Conservation (phyloP, 2,797 vertebrate genomes). For the Lithobates pipiens region DNA sequence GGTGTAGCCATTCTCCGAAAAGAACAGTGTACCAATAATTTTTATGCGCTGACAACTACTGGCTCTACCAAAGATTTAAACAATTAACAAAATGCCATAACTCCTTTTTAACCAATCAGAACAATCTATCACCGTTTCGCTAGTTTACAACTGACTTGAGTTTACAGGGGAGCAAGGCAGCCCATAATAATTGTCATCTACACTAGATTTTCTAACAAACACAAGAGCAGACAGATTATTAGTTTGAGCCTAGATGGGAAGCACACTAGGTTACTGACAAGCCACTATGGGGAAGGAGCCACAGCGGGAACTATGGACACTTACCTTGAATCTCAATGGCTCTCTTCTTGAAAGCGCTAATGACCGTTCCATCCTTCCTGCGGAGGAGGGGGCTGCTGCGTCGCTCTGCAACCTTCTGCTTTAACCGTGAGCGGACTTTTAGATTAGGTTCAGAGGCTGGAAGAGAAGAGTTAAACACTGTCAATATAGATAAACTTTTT, state of each 20-base stretch:
- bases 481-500: not conserved
- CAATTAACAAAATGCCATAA: too few species aligned
- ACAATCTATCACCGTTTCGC: not conserved
- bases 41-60: too few species aligned
- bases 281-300: not conserved
- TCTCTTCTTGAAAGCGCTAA: slow-evolving; percentile 87
- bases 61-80: too few species aligned
- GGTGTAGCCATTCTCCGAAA: too few species aligned
- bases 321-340: slow-evolving; percentile 84
- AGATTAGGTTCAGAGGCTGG: slow-evolving; percentile 89
- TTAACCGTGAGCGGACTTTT: slow-evolving; percentile 91
- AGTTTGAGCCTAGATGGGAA: not conserved
- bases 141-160: not conserved
- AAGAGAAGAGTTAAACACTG: not conserved
- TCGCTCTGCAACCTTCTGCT: slow-evolving; percentile 92
- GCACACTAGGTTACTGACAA: not conserved
- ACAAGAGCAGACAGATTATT: not conserved
- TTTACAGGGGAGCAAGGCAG: not conserved
- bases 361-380: slow-evolving; percentile 87
- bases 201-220: not conserved
- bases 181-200: not conserved
- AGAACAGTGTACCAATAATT: too few species aligned
- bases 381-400: slow-evolving; percentile 87
- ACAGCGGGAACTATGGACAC: not conserved
- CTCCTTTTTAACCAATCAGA: too few species aligned